These are phyloP conservation scores for Scrobipalpa atriplicella DNA, from an alignment of 2,888 invertebrate species.

Conservation along the genomic window DNA sequence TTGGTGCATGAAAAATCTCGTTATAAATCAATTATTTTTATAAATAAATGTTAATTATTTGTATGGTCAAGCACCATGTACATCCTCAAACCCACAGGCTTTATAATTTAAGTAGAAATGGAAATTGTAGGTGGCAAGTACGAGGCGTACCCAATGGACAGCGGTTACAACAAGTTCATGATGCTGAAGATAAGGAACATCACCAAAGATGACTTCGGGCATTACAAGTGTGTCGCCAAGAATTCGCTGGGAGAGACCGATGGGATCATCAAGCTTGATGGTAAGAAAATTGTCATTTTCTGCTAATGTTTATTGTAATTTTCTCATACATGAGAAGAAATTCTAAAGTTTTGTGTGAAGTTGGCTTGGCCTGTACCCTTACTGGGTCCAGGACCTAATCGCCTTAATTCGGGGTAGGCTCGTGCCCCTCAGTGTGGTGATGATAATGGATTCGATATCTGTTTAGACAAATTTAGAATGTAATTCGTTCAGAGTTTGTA, in stretches of 20 bases:
- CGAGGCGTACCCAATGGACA: constrained; percentile 93
- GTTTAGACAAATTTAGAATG: too few relatives aligned
- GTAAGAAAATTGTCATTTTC: constrained; percentile 68
- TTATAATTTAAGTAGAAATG: constrained; percentile 83
- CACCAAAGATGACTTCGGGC: constrained; percentile 91
- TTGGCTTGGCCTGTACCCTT: too few relatives aligned
- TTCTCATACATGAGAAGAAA: too few relatives aligned
- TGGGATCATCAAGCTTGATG: constrained; percentile 94
- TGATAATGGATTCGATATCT: too few relatives aligned
- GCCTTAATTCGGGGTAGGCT: too few relatives aligned
- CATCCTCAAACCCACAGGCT: constrained; percentile 53
- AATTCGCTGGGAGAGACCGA: constrained; percentile 95
- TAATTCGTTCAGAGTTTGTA: too few relatives aligned
- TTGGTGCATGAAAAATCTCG: too few relatives aligned
- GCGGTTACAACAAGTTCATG: constrained; percentile 96
- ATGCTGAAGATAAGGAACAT: constrained; percentile 94
- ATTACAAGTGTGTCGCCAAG: constrained; percentile 95
- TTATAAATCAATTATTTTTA: too few relatives aligned
- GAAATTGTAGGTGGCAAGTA: constrained; percentile 93
- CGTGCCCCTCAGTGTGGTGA: too few relatives aligned
- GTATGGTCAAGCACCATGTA: background rate
- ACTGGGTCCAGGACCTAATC: too few relatives aligned
- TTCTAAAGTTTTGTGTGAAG: too few relatives aligned
- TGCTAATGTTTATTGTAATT: background rate
- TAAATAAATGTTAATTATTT: too few relatives aligned